phyloP scores from a whole-genome alignment of 2,113 vertebrate genomes.

The Pseudonaja textilis region DNA sequence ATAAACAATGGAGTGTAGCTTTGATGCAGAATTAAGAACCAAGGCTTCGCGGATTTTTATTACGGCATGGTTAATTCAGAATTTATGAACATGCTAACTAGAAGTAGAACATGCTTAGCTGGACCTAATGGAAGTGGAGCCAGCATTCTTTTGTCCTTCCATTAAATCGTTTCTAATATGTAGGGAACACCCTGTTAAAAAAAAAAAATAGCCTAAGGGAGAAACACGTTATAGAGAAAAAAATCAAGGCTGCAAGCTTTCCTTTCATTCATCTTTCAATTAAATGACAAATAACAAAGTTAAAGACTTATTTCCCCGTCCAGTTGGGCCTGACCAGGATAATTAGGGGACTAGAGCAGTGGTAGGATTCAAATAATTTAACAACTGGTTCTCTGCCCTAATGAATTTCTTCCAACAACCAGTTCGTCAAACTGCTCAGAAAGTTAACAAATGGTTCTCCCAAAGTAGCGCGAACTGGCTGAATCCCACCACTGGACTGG shows the following conservation, averaged over 20 bases:
- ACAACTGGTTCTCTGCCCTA: too few relatives aligned
- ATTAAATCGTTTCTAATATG: not conserved
- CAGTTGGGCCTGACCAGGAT: too few relatives aligned
- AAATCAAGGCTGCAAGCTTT: not conserved
- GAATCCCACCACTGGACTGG: too few relatives aligned
- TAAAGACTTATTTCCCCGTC: not conserved
- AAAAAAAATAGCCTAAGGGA: not conserved
- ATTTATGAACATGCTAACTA: constrained; percentile 59
- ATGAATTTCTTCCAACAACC: too few relatives aligned
- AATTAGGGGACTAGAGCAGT: too few relatives aligned
- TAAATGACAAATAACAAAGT: not conserved
- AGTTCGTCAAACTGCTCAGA: too few relatives aligned
- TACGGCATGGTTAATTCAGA: constrained; percentile 70
- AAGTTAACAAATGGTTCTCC: too few relatives aligned
- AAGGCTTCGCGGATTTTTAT: constrained; percentile 67
- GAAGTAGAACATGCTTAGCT: constrained; percentile 52
- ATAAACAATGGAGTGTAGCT: constrained; percentile 71
- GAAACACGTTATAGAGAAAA: too few relatives aligned
- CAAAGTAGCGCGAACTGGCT: too few relatives aligned
- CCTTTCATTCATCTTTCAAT: not conserved
- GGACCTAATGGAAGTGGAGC: constrained; percentile 24
- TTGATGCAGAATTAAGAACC: constrained; percentile 73
- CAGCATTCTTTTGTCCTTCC: constrained; percentile 31
- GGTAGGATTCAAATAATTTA: too few relatives aligned
- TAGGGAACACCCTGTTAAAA: not conserved